Evolutionary conservation across 2,888 invertebrate species (phyloP).

Genomic region (Tanypteryx hageni): DNA sequence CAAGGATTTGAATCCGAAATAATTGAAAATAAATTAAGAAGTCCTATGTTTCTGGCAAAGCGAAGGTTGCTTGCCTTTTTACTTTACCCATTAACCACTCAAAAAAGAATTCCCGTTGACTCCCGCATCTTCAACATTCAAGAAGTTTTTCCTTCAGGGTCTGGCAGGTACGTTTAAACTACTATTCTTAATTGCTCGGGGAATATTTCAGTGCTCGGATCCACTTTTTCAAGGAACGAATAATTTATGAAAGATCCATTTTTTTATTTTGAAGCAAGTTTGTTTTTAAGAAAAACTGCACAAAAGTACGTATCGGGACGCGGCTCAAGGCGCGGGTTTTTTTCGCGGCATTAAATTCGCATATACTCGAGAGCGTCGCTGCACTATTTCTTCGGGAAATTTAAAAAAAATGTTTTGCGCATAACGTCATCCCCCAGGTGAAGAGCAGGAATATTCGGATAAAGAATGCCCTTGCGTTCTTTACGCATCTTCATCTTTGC

Average conservation of each 20-base stretch:
- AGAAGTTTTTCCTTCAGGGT: neutral
- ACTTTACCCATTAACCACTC: slow-evolving; percentile 3
- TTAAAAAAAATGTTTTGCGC: neutral
- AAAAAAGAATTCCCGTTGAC: neutral
- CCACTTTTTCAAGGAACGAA: neutral
- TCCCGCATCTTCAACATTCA: neutral
- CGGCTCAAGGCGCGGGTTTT: neutral
- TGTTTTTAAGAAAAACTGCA: neutral
- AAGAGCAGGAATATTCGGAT: neutral
- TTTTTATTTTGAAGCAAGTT: neutral
- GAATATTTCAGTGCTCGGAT: neutral
- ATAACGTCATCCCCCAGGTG: slow-evolving; percentile 10
- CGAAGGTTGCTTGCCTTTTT: neutral
- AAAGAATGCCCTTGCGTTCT: neutral
- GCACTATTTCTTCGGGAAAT: neutral
- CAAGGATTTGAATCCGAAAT: neutral
- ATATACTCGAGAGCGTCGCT: neutral
- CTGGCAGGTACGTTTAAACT: neutral
- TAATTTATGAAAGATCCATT: neutral
- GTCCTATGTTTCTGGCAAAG: neutral
- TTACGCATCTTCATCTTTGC: neutral
- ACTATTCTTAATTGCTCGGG: neutral
- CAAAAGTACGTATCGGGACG: neutral
- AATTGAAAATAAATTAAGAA: neutral
- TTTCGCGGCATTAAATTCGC: too few species aligned